Base-by-base conservation (phyloP, 2,888 invertebrate species). In the Volucella bombylans region DNA sequence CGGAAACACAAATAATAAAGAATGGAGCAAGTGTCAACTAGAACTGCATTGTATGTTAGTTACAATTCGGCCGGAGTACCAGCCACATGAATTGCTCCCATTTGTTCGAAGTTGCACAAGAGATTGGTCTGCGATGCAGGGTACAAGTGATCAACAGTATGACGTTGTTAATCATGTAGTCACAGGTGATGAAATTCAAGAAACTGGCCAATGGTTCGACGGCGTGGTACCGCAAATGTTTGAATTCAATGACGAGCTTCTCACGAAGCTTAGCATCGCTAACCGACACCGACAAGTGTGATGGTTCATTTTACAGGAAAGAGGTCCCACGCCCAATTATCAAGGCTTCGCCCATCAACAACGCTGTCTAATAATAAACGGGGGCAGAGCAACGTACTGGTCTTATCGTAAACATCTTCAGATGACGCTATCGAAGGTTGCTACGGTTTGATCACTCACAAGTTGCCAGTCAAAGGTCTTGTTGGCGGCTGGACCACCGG, bases 111-210 rank as follows among this genome's bases (percentile, higher is more conserved):
- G 89, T 98, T 99, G 55, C 99, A 99, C 90, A 99, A 93, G 0
- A 99, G 99, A 92, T 99, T 99, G 90, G 99, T 88, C 99, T 94
- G 92, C 99, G 99, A 92, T 99, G 99, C 76, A 99, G 93, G 65
- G 99, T 99, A 38, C 99, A 99, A 87, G 99, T 99, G 88, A 99
- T 99, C 90, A 99, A 93, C 88, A 99, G 92, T 89, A 99, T 99
- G 82, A 99, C 99, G 92, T 99, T 99, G 92, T 99, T 99, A 91
- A 99, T 99, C 99, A 99, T 99, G 92, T 99, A 99, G 91, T 99
- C 98, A 94, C 99, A 99, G 88, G 99, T 99, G 86, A 99, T 99
- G 91, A 98, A 99, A 92, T 99, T 99, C 89, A 99, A 92, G 92
- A 99, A 99, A 67, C 98, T 99, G 62, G 99, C 96, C 83, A 99